phyloP scores from a whole-genome alignment of 2,113 vertebrate species.

The Upupa epops region DNA sequence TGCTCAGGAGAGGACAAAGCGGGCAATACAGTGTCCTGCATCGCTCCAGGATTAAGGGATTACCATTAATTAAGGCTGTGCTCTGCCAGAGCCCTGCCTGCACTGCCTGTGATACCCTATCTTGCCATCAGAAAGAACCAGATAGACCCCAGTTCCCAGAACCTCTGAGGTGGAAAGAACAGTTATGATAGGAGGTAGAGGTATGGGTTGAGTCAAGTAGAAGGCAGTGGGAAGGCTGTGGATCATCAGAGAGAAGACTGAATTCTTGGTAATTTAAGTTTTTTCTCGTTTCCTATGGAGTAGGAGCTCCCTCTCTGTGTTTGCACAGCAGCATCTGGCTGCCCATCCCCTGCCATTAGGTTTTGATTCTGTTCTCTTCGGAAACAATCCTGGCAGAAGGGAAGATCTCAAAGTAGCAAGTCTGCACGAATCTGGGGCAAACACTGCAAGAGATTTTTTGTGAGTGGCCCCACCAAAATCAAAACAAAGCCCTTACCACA shows the following conservation, averaged over 20 bases:
- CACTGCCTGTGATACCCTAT: conserved; percentile 85
- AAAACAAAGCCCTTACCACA: accelerated
- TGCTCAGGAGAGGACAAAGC: background rate
- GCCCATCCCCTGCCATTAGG: background rate
- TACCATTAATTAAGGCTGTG: conserved; percentile 87
- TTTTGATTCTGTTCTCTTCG: background rate
- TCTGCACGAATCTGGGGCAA: background rate
- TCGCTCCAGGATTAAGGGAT: conserved; percentile 87
- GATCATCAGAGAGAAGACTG: background rate
- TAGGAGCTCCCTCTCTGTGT: accelerated
- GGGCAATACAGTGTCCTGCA: conserved; percentile 64
- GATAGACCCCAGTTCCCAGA: background rate
- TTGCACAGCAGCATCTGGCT: background rate
- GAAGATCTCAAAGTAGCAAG: background rate
- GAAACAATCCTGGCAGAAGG: background rate
- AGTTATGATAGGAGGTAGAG: background rate
- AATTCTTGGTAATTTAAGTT: background rate
- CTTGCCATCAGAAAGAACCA: conserved; percentile 31
- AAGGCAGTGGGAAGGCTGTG: background rate
- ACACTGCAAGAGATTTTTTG: accelerated
- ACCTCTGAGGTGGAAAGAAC: background rate
- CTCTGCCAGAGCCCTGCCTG: conserved; percentile 82
- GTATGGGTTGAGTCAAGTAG: accelerated
- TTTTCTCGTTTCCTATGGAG: background rate
- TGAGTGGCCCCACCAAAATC: background rate